phyloP scores from a whole-genome alignment of 2,888 invertebrate genomes.

The Amphipoea lucens region DNA sequence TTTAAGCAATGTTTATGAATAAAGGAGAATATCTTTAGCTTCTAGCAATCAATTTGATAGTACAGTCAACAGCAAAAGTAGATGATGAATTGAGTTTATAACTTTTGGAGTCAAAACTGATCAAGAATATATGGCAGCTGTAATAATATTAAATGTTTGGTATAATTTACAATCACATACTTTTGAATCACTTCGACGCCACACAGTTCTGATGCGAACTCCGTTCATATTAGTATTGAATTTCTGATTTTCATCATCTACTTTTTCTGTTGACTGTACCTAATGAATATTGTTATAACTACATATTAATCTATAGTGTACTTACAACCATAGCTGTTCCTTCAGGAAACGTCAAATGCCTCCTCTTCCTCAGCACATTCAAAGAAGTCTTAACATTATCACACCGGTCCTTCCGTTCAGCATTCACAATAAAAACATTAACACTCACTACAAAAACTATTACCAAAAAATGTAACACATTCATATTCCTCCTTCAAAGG shows the following conservation, averaged over 20 bases:
- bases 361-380: constrained; percentile 76
- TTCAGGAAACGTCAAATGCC: constrained; percentile 83
- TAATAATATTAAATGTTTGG: too few relatives aligned
- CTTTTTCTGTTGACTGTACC: too few relatives aligned
- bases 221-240: too few relatives aligned
- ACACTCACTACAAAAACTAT: constrained; percentile 64
- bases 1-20: too few relatives aligned
- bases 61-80: too few relatives aligned
- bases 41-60: background rate
- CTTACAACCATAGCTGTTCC: constrained; percentile 81
- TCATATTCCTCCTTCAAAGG: constrained; percentile 48
- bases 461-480: constrained; percentile 50
- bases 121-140: too few relatives aligned
- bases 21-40: background rate
- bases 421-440: constrained; percentile 14
- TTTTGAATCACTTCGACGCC: too few relatives aligned
- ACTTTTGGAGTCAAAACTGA: too few relatives aligned
- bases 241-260: too few relatives aligned
- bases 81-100: too few relatives aligned
- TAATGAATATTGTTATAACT: background rate
- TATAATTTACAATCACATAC: too few relatives aligned
- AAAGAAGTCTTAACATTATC: constrained; percentile 80
- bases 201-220: too few relatives aligned
- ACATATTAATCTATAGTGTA: constrained; percentile 38
- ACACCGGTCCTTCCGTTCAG: constrained; percentile 68